Percentiles rank a stretch among this genome's conserved stretches.
These are phyloP conservation scores for Falco novaeseelandiae DNA, from an alignment of 2,797 vertebrate genomes.

Conservation along the genomic window DNA sequence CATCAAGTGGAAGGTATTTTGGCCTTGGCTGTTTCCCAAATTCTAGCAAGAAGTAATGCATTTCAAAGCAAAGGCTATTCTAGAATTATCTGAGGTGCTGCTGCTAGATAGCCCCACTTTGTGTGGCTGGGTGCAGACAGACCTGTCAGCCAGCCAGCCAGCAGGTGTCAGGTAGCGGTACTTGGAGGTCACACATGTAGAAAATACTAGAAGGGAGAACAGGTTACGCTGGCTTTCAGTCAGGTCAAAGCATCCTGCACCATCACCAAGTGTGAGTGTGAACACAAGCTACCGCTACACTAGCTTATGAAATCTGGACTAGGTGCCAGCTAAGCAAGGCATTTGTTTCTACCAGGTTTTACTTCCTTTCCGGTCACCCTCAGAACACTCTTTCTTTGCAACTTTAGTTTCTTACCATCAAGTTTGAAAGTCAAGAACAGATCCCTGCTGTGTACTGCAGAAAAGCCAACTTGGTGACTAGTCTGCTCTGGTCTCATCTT, in stretches of 20 bases:
- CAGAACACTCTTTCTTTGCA: not conserved
- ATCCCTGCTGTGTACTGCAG: not conserved
- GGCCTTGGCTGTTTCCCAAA: not conserved
- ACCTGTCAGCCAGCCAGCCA: not conserved
- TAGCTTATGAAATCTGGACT: not conserved
- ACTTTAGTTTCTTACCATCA: not conserved
- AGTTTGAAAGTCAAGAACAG: not conserved
- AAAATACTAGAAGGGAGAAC: not conserved
- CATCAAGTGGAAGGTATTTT: not conserved
- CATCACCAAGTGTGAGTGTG: no score
- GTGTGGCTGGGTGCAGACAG: not conserved
- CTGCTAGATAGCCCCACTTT: not conserved
- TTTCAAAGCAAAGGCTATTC: not conserved
- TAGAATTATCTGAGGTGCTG: not conserved
- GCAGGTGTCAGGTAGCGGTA: not conserved
- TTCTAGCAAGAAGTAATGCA: not conserved
- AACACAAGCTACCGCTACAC: not conserved
- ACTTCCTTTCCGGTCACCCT: no score
- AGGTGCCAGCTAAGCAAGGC: not conserved
- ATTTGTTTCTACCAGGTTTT: not conserved
- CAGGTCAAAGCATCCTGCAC: not conserved
- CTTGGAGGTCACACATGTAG: no score
- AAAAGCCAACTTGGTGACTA: not conserved
- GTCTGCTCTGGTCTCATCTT: not conserved
- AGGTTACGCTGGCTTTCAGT: not conserved